A percentile compares a stretch with the other conserved stretches of the same genome.
These are phyloP conservation scores for Pterobdella sp. DNA, from an alignment of 2,888 invertebrate genomes.

Conservation along the genomic window DNA sequence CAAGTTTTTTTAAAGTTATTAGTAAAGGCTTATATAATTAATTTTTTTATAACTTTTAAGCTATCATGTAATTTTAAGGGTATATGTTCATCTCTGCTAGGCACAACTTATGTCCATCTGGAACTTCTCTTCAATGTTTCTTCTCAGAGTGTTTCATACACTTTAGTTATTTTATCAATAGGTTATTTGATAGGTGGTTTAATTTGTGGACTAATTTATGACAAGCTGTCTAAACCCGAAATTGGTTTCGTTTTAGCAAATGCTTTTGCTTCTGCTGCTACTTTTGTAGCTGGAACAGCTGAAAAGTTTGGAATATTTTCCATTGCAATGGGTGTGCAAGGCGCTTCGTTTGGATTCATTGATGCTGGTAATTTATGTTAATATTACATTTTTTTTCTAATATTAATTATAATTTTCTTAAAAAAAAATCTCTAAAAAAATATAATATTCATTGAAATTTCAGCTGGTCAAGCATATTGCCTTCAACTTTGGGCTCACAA, in stretches of 20 bases:
- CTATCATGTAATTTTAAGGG: constrained; percentile 27
- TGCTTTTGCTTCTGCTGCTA: background rate
- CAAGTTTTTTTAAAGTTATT: background rate
- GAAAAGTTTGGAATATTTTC: constrained; percentile 19
- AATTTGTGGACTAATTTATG: constrained; percentile 32
- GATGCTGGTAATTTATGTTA: constrained; percentile 28
- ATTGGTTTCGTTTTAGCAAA: constrained; percentile 19
- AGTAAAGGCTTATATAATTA: background rate
- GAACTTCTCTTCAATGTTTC: constrained; percentile 24
- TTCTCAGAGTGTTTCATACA: constrained; percentile 22
- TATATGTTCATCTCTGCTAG: constrained; percentile 24
- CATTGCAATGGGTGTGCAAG: constrained; percentile 22
- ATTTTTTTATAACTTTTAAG: background rate
- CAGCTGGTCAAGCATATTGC: constrained; percentile 34
- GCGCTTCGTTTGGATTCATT: constrained; percentile 26
- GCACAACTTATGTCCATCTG: constrained; percentile 31
- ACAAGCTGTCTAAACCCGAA: constrained; percentile 26
- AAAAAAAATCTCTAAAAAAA: background rate
- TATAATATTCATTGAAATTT: constrained; percentile 15
- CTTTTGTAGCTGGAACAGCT: constrained; percentile 14
- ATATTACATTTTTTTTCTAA: background rate
- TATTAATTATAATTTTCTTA: background rate
- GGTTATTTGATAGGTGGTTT: constrained; percentile 32
- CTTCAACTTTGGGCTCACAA: constrained; percentile 30
- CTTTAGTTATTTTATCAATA: constrained; percentile 12